Evolutionary conservation across 2,113 vertebrate genomes (phyloP), one percentile per base, ranked within the genome.

Genomic region (Bujurquina vittata): DNA sequence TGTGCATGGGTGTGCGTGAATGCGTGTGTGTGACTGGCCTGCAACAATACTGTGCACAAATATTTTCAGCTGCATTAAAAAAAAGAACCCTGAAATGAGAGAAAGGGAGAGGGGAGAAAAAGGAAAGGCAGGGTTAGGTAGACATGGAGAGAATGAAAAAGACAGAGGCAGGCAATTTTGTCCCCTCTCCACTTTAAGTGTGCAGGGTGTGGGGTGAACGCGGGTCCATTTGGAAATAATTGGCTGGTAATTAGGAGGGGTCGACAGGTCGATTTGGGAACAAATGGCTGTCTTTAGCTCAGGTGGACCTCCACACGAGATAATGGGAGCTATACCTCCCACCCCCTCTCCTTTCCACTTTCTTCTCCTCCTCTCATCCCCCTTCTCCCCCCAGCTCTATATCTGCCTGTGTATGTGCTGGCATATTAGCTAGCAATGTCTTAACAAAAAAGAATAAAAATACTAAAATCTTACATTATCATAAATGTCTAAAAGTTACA

Each of bases 191-290:
- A 88, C 91, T 92, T 81, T 91, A 93, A 94, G 91, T 92, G 90
- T 49, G 85, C 84, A 81, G 87, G 76, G 86, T 87, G 83, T 87
- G 84, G 88, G 88, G 94, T 90, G 94, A 95, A 93, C 87, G 91
- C 23, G 58, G 67, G 92, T 91, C 89, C 93, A 95, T 95, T 96
- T 95, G 92, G 86, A 96, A 95, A 94, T 96, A 97, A 97, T 97
- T 97, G 97, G 95, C 93, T 95, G 90, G 96, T 96, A 96, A 97
- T 97, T 97, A 97, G 95, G 90, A 54, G 87, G 96, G 97, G 97
- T 97, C 96, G 95, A 74, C 83, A 90, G 97, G 96, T 97, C 96
- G 96, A 96, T 88, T 95, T 92, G 94, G 91, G 95, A 97, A 97
- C 97, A 97, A 96, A 93, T 91, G 94, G 93, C 92, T 87, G 91